Conservation (phyloP, 2,888 invertebrate genomes). For the Pilophorus perplexus region DNA sequence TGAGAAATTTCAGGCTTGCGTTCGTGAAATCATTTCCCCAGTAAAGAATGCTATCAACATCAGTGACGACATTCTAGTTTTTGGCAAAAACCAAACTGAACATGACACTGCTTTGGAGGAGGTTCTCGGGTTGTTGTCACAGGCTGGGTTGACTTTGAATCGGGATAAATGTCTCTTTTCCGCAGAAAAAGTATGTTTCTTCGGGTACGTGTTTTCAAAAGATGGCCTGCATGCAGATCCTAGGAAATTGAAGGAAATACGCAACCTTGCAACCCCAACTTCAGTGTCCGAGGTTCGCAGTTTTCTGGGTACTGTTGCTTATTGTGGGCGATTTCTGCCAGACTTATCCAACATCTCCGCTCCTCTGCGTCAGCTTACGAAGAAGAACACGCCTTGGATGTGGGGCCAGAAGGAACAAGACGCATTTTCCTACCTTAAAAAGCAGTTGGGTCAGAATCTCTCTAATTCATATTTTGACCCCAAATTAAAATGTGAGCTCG, state of each 20-base stretch:
- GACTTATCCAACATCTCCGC: neutral
- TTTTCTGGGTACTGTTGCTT: slow-evolving; percentile 11
- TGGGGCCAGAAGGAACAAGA: neutral
- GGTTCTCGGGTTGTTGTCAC: slow-evolving; percentile 46
- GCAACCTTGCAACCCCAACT: slow-evolving; percentile 36
- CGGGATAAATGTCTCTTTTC: neutral
- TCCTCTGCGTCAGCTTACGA: neutral
- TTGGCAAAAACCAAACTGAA: slow-evolving; percentile 49
- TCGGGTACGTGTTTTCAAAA: slow-evolving; percentile 49
- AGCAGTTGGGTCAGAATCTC: neutral
- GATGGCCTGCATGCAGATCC: slow-evolving; percentile 1
- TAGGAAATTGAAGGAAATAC: slow-evolving; percentile 43
- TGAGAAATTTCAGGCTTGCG: slow-evolving; percentile 53
- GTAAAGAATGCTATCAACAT: too few relatives aligned
- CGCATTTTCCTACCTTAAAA: neutral
- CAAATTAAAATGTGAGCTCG: neutral
- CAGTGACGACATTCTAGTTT: slow-evolving; percentile 48
- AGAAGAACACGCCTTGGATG: neutral
- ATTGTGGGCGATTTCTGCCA: neutral
- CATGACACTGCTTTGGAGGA: slow-evolving; percentile 50
- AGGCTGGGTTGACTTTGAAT: slow-evolving; percentile 36
- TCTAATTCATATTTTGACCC: neutral
- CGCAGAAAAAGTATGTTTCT: slow-evolving; percentile 43
- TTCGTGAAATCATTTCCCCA: slow-evolving; percentile 51
- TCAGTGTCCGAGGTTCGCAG: slow-evolving; percentile 27